Percentiles rank a stretch among this genome's conserved stretches.
Conservation (phyloP, 2,797 vertebrate species). For the Dallia pectoralis region DNA sequence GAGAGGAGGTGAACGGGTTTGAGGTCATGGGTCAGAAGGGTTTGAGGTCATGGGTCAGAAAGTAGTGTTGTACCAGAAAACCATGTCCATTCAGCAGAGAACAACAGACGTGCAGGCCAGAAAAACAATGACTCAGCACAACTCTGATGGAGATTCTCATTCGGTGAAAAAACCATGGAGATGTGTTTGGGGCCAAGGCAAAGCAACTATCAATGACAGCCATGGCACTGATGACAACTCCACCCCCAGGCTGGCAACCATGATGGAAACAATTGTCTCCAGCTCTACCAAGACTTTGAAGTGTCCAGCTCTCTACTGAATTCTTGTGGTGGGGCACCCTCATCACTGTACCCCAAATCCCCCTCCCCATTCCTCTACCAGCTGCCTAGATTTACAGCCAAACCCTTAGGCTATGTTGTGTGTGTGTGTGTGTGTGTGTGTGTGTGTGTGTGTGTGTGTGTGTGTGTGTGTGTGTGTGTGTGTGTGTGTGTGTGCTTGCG, state of each 20-base stretch:
- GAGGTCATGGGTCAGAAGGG: conserved; percentile 54
- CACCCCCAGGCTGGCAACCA: conserved; percentile 63
- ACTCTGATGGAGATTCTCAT: conserved; percentile 56
- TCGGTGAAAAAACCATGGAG: conserved; percentile 55
- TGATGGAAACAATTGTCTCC: conserved; percentile 76
- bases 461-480: not conserved
- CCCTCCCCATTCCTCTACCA: conserved; percentile 4
- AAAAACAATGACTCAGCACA: conserved; percentile 55
- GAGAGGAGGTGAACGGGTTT: conserved; percentile 30
- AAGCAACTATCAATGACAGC: conserved; percentile 63
- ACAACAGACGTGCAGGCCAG: conserved; percentile 44
- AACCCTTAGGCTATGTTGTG: not conserved
- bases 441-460: not conserved
- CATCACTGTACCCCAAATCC: conserved; percentile 18
- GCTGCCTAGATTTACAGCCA: not conserved
- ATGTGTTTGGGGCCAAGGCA: conserved; percentile 54
- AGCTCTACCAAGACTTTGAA: conserved; percentile 63
- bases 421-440: not conserved
- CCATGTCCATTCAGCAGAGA: conserved; percentile 45
- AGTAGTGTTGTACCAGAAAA: conserved; percentile 40
- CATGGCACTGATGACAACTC: conserved; percentile 66
- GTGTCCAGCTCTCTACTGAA: conserved; percentile 33
- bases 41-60: conserved; percentile 57
- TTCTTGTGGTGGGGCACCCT: conserved; percentile 57
- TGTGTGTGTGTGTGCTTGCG: not conserved